Percentiles rank a stretch among this genome's conserved stretches.
These are phyloP conservation scores for Lineus longissimus DNA, from an alignment of 1,140 invertebrate species.

Conservation along the genomic window DNA sequence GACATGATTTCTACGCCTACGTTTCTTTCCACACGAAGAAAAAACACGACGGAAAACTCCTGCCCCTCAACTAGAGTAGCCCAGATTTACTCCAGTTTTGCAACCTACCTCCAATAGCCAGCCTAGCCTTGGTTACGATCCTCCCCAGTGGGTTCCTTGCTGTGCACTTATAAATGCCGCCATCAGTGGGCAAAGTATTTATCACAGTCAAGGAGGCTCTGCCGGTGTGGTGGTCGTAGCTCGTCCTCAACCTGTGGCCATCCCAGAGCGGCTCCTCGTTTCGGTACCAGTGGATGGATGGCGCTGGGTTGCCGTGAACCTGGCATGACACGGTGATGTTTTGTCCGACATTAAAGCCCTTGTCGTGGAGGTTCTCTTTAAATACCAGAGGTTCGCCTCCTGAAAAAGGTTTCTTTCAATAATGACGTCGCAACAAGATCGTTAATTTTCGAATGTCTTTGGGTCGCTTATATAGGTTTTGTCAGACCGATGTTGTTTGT, in stretches of 20 bases:
- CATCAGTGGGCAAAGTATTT: slow-evolving; percentile 53
- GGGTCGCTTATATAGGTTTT: no score
- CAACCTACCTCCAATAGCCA: slow-evolving; percentile 55
- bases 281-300: slow-evolving; percentile 84
- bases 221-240: slow-evolving; percentile 67
- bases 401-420: no score
- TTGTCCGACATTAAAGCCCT: slow-evolving; percentile 75
- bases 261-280: slow-evolving; percentile 54
- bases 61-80: no score
- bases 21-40: no score
- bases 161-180: slow-evolving; percentile 92
- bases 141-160: slow-evolving; percentile 63
- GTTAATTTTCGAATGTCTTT: no score
- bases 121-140: slow-evolving; percentile 55
- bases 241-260: slow-evolving; percentile 64
- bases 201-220: slow-evolving; percentile 38
- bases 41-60: no score
- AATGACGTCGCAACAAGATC: no score
- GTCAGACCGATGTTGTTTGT: no score
- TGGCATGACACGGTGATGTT: slow-evolving; percentile 75
- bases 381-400: background rate
- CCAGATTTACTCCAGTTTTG: no score
- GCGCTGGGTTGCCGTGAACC: slow-evolving; percentile 84
- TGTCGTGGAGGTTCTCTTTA: slow-evolving; percentile 58
- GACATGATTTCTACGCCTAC: no score